Percentiles rank a stretch among this genome's conserved stretches.
phyloP scores from a whole-genome alignment of 2,888 invertebrate genomes.

The Ariolimax columbianus region DNA sequence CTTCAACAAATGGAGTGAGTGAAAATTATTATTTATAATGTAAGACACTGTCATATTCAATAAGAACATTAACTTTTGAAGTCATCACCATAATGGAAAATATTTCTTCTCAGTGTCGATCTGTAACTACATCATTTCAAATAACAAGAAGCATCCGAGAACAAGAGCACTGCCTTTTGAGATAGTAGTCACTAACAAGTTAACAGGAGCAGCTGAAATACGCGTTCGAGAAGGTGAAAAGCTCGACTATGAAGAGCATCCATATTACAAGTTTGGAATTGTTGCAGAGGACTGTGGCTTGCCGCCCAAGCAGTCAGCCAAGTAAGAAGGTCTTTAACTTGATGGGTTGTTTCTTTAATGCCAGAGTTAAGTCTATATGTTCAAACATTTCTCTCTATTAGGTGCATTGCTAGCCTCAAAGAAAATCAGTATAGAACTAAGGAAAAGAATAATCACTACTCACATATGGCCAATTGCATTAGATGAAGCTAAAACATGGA shows the following conservation, averaged over 20 bases:
- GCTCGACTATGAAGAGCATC: slow-evolving; percentile 94
- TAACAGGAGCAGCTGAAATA: slow-evolving; percentile 73
- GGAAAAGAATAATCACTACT: too few relatives aligned
- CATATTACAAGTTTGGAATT: slow-evolving; percentile 97
- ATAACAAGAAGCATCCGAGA: slow-evolving; percentile 49
- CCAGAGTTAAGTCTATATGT: too few relatives aligned
- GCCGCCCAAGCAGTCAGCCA: slow-evolving; percentile 60
- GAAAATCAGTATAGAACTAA: too few relatives aligned
- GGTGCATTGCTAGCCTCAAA: too few relatives aligned
- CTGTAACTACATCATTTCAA: slow-evolving; percentile 72
- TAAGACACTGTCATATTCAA: too few relatives aligned
- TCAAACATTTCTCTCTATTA: too few relatives aligned
- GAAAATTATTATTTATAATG: background rate
- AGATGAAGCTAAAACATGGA: too few relatives aligned
- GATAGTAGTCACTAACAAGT: slow-evolving; percentile 67
- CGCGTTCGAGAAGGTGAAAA: slow-evolving; percentile 75
- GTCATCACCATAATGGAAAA: background rate
- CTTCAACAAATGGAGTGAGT: background rate
- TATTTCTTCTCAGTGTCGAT: slow-evolving; percentile 69
- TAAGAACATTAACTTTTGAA: background rate
- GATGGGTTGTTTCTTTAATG: too few relatives aligned
- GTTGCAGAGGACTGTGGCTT: slow-evolving; percentile 91
- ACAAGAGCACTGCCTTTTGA: slow-evolving; percentile 69
- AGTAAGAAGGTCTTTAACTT: slow-evolving; percentile 37
- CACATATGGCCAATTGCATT: too few relatives aligned